These are phyloP conservation scores for Cebus imitator DNA, from an alignment of 2,113 vertebrate species.

Conservation along the genomic window DNA sequence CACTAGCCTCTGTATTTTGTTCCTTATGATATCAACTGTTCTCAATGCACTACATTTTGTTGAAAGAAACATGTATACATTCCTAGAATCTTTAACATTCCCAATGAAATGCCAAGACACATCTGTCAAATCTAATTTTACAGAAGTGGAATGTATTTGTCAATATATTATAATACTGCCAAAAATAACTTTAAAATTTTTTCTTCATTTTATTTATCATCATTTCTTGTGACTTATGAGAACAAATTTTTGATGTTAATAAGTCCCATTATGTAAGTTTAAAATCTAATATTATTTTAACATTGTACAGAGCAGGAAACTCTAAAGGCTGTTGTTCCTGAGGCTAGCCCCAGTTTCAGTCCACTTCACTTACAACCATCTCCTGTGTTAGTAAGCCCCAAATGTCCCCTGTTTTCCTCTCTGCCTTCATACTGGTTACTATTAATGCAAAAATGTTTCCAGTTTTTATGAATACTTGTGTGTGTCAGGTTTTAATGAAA, in stretches of 20 bases:
- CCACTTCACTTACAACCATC: not conserved
- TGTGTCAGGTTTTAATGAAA: not conserved
- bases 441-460: not conserved
- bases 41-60: slow-evolving; percentile 8
- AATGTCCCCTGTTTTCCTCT: not conserved
- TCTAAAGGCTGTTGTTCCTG: not conserved
- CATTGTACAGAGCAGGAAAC: not conserved
- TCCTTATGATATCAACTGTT: slow-evolving; percentile 45
- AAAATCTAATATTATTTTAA: slow-evolving; percentile 30
- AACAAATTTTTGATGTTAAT: not conserved
- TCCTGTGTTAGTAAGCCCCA: not conserved
- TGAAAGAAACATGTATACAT: not conserved
- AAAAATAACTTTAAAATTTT: not conserved
- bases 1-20: slow-evolving; percentile 9
- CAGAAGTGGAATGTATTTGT: slow-evolving; percentile 4
- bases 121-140: slow-evolving; percentile 36
- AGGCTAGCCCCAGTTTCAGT: not conserved
- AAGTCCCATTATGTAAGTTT: not conserved
- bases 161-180: not conserved
- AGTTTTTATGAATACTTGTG: not conserved
- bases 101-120: not conserved
- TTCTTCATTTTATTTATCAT: not conserved
- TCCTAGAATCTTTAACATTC: slow-evolving; percentile 35
- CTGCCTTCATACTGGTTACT: not conserved
- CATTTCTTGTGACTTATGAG: slow-evolving; percentile 5